Conservation (phyloP, 2,888 invertebrate species). For the Eretmocerus hayati region DNA sequence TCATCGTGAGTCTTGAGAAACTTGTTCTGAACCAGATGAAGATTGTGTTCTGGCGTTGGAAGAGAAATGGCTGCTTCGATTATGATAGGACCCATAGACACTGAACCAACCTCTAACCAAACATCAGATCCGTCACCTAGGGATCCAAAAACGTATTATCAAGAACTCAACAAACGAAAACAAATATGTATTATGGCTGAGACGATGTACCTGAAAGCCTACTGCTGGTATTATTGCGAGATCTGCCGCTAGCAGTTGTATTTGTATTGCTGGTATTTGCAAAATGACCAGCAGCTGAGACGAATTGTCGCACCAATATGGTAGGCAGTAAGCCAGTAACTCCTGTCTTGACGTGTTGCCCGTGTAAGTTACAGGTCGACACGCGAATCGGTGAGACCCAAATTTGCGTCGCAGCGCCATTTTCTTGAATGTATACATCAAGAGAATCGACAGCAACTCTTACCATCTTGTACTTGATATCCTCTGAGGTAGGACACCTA, state of each 20-base stretch:
- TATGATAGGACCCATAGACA: constrained; percentile 82
- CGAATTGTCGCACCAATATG: constrained; percentile 61
- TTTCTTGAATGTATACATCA: constrained; percentile 85
- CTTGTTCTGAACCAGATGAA: constrained; percentile 74
- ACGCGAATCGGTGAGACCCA: constrained; percentile 85
- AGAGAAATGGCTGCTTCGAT: constrained; percentile 83
- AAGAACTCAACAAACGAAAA: constrained; percentile 2
- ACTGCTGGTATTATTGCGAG: constrained; percentile 53
- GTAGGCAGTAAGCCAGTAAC: constrained; percentile 79
- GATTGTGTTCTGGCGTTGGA: constrained; percentile 67
- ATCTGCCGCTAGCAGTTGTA: constrained; percentile 56
- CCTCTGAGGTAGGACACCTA: constrained; percentile 43
- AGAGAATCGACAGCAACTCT: constrained; percentile 82
- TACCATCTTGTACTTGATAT: constrained; percentile 86
- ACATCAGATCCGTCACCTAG: constrained; percentile 54
- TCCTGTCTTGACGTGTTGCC: constrained; percentile 82
- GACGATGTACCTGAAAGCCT: constrained; percentile 36
- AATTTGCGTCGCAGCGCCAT: constrained; percentile 77
- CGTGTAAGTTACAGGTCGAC: constrained; percentile 92
- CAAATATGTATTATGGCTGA: too few relatives aligned
- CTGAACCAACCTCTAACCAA: constrained; percentile 89
- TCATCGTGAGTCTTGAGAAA: constrained; percentile 78
- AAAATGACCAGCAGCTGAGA: constrained; percentile 53
- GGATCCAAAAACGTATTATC: constrained; percentile 12
- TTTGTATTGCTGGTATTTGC: constrained; percentile 58